Evolutionary conservation across 1,140 invertebrate genomes (phyloP).

Genomic region (Caenorhabditis remanei): DNA sequence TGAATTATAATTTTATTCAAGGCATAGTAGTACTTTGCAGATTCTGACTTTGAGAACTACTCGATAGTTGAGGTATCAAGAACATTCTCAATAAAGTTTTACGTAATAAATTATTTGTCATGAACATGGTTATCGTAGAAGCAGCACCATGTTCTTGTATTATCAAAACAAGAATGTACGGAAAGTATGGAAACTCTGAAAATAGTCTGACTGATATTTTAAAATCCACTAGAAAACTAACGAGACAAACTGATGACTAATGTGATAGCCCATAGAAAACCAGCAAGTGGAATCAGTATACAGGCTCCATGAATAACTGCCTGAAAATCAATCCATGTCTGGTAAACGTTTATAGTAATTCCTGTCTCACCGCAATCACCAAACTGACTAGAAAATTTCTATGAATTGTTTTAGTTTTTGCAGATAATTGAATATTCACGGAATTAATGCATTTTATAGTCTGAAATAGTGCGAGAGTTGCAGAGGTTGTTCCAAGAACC

Average conservation of each 20-base stretch:
- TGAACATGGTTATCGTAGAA: not conserved
- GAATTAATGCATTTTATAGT: not conserved
- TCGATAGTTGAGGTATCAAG: not conserved
- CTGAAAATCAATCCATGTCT: not conserved
- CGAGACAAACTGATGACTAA: not conserved
- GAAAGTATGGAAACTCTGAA: slow-evolving; percentile 14
- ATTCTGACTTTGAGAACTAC: not conserved
- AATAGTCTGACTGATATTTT: not conserved
- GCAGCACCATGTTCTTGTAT: not conserved
- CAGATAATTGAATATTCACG: slow-evolving; percentile 1
- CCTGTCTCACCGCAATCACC: not conserved
- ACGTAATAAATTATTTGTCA: not conserved
- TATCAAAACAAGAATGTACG: not conserved
- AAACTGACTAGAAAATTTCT: slow-evolving; percentile 19
- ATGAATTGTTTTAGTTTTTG: not conserved
- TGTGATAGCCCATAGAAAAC: not conserved
- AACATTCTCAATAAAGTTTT: not conserved
- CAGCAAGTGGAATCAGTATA: not conserved
- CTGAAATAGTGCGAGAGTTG: not conserved
- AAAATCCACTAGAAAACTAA: not conserved
- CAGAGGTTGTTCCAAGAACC: not conserved
- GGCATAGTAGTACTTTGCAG: not conserved
- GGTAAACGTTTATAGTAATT: not conserved
- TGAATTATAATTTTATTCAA: not conserved
- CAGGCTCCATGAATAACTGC: not conserved